Conservation (phyloP, 2,888 invertebrate genomes). For the Drosophila paramelanica region DNA sequence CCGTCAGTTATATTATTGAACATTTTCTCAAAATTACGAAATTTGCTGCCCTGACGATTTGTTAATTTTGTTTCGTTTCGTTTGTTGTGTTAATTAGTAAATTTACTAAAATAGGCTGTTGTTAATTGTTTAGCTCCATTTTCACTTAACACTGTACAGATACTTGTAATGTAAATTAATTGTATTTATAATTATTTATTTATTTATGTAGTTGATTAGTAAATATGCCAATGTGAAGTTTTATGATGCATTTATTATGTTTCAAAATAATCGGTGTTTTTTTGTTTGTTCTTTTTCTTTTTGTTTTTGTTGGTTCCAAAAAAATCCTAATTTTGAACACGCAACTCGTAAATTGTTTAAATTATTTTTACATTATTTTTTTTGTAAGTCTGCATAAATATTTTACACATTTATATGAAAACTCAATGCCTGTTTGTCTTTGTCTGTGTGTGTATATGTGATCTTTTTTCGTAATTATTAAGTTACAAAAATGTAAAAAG, state of each 20-base stretch:
- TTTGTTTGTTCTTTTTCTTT: background rate
- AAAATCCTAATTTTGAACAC: slow-evolving; percentile 28
- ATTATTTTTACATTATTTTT: slow-evolving; percentile 19
- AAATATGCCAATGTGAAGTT: slow-evolving; percentile 62
- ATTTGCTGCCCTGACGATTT: slow-evolving; percentile 60
- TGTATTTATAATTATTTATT: slow-evolving; percentile 69
- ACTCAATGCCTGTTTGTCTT: slow-evolving; percentile 17
- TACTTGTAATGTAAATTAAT: slow-evolving; percentile 73
- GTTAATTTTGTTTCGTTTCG: slow-evolving; percentile 35
- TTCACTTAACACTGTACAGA: slow-evolving; percentile 79
- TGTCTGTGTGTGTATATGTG: background rate
- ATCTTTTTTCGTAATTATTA: slow-evolving; percentile 9
- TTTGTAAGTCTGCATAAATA: slow-evolving; percentile 19
- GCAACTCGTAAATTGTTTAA: slow-evolving; percentile 21
- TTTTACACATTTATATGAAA: slow-evolving; percentile 21
- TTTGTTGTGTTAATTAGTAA: slow-evolving; percentile 50
- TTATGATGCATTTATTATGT: slow-evolving; percentile 47
- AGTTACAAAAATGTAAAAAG: slow-evolving; percentile 29
- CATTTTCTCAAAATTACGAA: slow-evolving; percentile 42
- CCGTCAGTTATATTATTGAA: slow-evolving; percentile 45
- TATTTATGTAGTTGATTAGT: slow-evolving; percentile 71
- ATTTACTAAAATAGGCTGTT: slow-evolving; percentile 72
- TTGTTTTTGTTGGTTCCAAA: slow-evolving; percentile 6
- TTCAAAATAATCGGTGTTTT: slow-evolving; percentile 37
- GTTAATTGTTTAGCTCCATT: slow-evolving; percentile 67